Evolutionary conservation across 2,113 vertebrate genomes (phyloP).

Genomic region (Odocoileus virginianus): DNA sequence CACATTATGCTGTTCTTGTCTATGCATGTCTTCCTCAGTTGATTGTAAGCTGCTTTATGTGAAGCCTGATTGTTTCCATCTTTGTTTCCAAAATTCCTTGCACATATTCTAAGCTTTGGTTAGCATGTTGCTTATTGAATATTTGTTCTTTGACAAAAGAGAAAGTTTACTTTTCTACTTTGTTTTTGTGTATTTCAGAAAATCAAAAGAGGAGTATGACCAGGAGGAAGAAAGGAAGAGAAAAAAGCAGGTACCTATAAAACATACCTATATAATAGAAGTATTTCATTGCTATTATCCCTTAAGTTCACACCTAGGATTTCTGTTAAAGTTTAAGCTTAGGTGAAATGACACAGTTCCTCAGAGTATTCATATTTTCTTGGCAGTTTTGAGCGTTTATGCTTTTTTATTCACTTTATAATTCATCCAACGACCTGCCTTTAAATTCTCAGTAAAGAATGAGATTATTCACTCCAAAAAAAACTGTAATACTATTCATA

Average conservation of each 20-base stretch:
- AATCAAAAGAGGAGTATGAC: conserved; percentile 97
- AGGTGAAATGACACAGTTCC: not conserved
- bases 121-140: not conserved
- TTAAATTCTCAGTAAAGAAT: conserved; percentile 19
- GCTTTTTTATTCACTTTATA: not conserved
- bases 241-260: conserved; percentile 75
- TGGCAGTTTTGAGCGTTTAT: not conserved
- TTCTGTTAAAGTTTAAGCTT: conserved; percentile 34
- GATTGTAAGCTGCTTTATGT: not conserved
- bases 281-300: not conserved
- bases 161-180: conserved; percentile 28
- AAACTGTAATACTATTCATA: not conserved
- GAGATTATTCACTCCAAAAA: not conserved
- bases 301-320: not conserved
- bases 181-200: conserved; percentile 80
- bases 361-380: not conserved
- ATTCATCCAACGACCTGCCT: not conserved
- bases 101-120: not conserved
- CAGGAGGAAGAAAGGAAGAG: conserved; percentile 84
- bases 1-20: not conserved
- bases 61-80: not conserved
- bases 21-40: not conserved
- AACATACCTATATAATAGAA: not conserved
- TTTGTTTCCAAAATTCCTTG: not conserved
- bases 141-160: conserved; percentile 30